Conservation (phyloP, 2,113 vertebrate species). For the Coturnix japonica region DNA sequence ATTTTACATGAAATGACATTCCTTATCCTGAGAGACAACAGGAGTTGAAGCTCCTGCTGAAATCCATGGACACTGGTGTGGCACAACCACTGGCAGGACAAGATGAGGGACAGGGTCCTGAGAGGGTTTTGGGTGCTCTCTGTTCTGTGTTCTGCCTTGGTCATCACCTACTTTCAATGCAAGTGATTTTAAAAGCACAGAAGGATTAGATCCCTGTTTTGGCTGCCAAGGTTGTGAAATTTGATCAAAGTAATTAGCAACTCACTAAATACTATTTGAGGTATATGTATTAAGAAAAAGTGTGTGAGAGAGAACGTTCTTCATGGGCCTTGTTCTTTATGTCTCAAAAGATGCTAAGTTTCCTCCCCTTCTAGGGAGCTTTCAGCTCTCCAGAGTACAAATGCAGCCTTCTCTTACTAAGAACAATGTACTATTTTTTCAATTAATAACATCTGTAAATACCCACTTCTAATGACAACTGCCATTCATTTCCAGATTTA, state of each 20-base stretch:
- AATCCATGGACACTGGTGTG: not conserved
- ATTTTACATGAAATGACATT: too few species aligned
- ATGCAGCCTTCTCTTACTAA: slow-evolving; percentile 9
- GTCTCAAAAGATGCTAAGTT: slow-evolving; percentile 4
- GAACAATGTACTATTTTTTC: slow-evolving; percentile 33
- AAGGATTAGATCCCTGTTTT: not conserved
- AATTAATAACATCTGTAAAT: slow-evolving; percentile 56
- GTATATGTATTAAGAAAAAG: not conserved
- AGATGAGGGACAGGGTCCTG: not conserved
- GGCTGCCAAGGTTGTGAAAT: not conserved
- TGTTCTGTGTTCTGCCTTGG: not conserved
- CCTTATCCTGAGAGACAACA: not conserved
- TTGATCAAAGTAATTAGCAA: not conserved
- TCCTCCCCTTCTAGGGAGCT: slow-evolving; percentile 7
- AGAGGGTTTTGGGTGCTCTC: not conserved
- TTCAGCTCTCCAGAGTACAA: slow-evolving; percentile 33
- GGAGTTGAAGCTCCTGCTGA: not conserved
- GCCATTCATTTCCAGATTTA: slow-evolving; percentile 38
- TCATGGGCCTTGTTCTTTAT: not conserved
- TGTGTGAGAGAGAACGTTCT: not conserved
- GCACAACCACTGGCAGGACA: not conserved
- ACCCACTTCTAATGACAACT: slow-evolving; percentile 34
- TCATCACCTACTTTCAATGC: not conserved
- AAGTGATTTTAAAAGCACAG: not conserved
- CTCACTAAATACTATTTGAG: not conserved